Percentiles rank a stretch among this genome's conserved stretches.
Conservation (phyloP, 2,888 invertebrate species). For the Theretra japonica region DNA sequence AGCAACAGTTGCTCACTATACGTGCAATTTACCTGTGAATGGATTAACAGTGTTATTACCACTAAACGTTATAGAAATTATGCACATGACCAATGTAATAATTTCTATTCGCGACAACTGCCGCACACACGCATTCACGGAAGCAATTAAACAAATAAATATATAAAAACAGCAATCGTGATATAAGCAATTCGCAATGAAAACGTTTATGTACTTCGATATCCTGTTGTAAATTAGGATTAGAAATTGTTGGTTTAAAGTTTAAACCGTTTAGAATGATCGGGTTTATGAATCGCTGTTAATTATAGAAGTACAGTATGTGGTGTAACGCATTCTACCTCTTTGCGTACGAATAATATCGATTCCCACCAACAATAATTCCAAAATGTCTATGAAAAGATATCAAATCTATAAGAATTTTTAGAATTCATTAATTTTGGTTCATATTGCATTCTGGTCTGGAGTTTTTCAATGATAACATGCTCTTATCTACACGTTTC, state of each 20-base stretch:
- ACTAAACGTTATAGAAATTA: slow-evolving; percentile 1
- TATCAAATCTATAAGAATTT: no score
- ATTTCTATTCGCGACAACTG: background rate
- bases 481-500: no score
- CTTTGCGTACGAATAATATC: no score
- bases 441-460: no score
- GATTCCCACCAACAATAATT: no score
- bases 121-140: slow-evolving; percentile 1
- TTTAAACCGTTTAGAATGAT: no score
- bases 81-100: slow-evolving; percentile 9
- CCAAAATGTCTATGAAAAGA: no score
- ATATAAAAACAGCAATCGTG: slow-evolving; percentile 12
- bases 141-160: slow-evolving; percentile 23
- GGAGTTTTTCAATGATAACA: no score
- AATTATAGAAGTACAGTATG: no score
- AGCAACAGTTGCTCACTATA: background rate
- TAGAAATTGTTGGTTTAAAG: background rate
- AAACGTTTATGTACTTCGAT: slow-evolving; percentile 11
- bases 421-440: no score
- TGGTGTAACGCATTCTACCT: no score
- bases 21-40: background rate
- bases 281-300: no score
- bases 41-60: background rate
- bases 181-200: background rate
- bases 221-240: slow-evolving; percentile 16